phyloP scores from a whole-genome alignment of 1,140 invertebrate species.

The Atta colombica region DNA sequence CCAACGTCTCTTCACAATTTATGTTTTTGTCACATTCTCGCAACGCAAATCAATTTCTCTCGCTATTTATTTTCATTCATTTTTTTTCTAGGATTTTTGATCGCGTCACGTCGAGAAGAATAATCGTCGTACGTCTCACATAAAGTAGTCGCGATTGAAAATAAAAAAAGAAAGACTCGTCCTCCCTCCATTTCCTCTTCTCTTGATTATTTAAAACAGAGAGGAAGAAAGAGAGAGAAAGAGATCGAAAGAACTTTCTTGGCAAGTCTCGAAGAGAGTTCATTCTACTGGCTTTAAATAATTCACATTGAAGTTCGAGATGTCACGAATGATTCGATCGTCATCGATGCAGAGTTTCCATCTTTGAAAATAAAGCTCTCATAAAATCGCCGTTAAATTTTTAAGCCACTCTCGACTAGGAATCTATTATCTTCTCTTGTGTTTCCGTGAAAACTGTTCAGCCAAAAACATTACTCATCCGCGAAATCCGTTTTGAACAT shows the following conservation, averaged over 20 bases:
- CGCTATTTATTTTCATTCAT: background rate
- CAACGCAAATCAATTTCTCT: slow-evolving; percentile 22
- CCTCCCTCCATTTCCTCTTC: no score
- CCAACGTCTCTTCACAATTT: background rate
- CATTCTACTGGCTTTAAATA: slow-evolving; percentile 78
- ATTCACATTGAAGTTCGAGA: slow-evolving; percentile 59
- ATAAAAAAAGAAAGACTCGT: slow-evolving; percentile 52
- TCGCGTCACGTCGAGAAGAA: background rate
- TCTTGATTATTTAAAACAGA: slow-evolving; percentile 7
- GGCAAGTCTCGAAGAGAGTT: slow-evolving; percentile 69
- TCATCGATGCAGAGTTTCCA: background rate
- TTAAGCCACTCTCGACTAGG: background rate
- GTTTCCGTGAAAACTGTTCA: background rate
- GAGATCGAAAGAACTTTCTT: slow-evolving; percentile 70
- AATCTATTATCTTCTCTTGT: background rate
- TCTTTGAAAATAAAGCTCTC: background rate
- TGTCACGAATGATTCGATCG: slow-evolving; percentile 32
- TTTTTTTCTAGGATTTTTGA: background rate
- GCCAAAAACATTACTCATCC: background rate
- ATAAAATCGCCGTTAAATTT: background rate
- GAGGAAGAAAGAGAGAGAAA: background rate
- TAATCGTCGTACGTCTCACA: background rate
- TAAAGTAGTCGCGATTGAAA: slow-evolving; percentile 26
- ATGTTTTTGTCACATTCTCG: slow-evolving; percentile 3
- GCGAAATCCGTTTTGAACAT: background rate